Base-by-base conservation (phyloP, 2,113 vertebrate species). In the Phalacrocorax aristotelis region DNA sequence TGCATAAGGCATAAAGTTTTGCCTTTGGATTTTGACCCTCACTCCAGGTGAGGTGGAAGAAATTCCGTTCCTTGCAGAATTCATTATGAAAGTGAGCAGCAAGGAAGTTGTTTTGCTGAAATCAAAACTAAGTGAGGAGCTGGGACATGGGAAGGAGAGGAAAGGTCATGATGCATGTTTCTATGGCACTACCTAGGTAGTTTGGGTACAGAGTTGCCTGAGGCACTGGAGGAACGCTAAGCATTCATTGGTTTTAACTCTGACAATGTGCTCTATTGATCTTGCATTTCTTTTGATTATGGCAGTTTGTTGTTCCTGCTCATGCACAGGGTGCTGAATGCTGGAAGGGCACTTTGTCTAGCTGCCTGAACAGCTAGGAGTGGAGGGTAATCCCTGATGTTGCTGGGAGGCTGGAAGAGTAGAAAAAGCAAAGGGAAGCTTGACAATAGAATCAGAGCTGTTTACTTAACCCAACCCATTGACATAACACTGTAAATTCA, bases 1-100 rank as follows among this genome's bases (percentile, higher is more conserved):
- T 64, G 38, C 48, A 64, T 62, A 58, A 75, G 12, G 52, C 32
- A 83, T 21, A 71, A 88, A 49, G 18, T 61, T 96, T 64, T 94
- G 52, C 48, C 52, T 86, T 88, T 90, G 40, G 7, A 58, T 83
- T 88, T 86, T 93, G 72, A 77, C 44, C 69, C 26, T 87, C 16
- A 19, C 5, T 71, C 12, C 77, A 55, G 68, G 58, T 89, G 62
- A 91, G 54, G 58, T 68, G 72, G 71, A 86, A 88, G 60, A 61
- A 90, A 64, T 80, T 64, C 16, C 14, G 52, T 64, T 90, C 49
- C 22, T 81, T 54, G n/a, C 61, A 30, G 54, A 61, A 49, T 25
- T 68, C 18, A 0, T 15, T 11, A 34, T 61, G 68, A 15, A 80
- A 65, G 29, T 5, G 51, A 69, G 49, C 22, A 40, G 58, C 62